These are phyloP conservation scores for Gouania willdenowi DNA, from an alignment of 2,797 vertebrate species.

Conservation along the genomic window DNA sequence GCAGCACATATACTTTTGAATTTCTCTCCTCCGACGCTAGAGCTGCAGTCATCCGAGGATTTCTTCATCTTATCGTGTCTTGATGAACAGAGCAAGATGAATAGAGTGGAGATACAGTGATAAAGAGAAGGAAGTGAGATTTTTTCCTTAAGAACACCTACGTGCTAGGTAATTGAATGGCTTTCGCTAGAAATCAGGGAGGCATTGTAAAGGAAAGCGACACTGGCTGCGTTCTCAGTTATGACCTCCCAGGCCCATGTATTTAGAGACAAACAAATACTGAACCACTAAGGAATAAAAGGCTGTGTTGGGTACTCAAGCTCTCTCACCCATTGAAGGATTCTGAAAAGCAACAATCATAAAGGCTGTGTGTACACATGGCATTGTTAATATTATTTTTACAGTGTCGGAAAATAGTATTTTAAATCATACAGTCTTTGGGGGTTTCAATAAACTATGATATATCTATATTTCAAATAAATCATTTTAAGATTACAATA, in stretches of 20 bases:
- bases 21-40: constrained; percentile 43
- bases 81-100: constrained; percentile 46
- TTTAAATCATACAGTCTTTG: no score
- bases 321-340: constrained; percentile 14
- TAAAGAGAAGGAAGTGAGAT: constrained; percentile 41
- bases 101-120: constrained; percentile 27
- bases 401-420: no score
- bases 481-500: no score
- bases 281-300: constrained; percentile 45
- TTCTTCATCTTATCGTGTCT: constrained; percentile 47
- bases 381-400: no score
- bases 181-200: constrained; percentile 16
- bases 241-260: constrained; percentile 55
- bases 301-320: constrained; percentile 31
- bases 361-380: no score
- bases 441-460: no score
- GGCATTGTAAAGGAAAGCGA: constrained; percentile 40
- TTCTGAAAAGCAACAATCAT: no score
- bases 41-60: constrained; percentile 43
- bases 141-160: constrained; percentile 31
- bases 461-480: no score
- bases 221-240: constrained; percentile 32
- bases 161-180: constrained; percentile 16
- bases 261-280: constrained; percentile 54
- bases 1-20: constrained; percentile 42